Conservation (phyloP, 53 echinoderm and acorn worm species). For the Holothuria scabra region DNA sequence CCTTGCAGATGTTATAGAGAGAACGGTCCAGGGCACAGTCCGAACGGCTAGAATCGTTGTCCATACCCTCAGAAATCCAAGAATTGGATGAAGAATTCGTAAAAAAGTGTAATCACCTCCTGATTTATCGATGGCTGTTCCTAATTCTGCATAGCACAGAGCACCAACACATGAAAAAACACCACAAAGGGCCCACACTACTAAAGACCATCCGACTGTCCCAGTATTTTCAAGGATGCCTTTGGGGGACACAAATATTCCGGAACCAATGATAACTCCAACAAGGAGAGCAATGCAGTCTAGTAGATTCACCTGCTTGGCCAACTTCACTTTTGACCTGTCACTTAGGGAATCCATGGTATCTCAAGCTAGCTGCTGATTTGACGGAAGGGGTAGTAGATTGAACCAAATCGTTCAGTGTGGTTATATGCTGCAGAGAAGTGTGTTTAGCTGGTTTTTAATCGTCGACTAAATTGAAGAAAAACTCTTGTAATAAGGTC, state of each 20-base stretch:
- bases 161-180: conserved; percentile 81
- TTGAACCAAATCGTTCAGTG: too few species aligned
- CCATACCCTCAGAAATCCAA: conserved; percentile 81
- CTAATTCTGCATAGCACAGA: conserved; percentile 92
- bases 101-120: conserved; percentile 91
- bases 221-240: conserved; percentile 75
- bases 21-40: conserved; percentile 71
- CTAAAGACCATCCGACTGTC: conserved; percentile 77
- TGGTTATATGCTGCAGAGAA: too few species aligned
- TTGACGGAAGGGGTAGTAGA: too few species aligned
- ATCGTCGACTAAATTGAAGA: too few species aligned
- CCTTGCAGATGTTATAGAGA: conserved; percentile 72
- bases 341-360: too few species aligned
- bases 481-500: too few species aligned
- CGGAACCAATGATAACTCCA: conserved; percentile 87
- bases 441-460: too few species aligned
- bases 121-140: conserved; percentile 79
- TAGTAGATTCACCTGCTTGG: conserved; percentile 54
- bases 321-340: conserved; percentile 44
- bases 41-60: conserved; percentile 78
- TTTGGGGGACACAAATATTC: conserved; percentile 89
- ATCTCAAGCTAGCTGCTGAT: too few species aligned
- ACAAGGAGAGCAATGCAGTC: conserved; percentile 70
- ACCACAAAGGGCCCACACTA: conserved; percentile 80
- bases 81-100: conserved; percentile 62